Evolutionary conservation across 2,888 invertebrate species (phyloP), one percentile per base, ranked within the genome.

Genomic region (Noctua pronuba): DNA sequence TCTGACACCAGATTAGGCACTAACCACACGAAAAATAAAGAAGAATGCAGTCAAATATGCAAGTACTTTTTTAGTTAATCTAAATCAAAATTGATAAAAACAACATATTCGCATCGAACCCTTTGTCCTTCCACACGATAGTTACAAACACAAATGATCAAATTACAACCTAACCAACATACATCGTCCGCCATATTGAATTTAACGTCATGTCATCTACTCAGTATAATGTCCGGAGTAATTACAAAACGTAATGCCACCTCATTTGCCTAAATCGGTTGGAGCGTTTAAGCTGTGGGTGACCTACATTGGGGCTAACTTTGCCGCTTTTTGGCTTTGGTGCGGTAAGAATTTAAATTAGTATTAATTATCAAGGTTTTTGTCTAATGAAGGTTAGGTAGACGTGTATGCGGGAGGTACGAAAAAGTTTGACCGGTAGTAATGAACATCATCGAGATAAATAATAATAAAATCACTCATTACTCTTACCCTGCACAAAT

Each of bases 261-360:
- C 65, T 82, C 85, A 80, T 84, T 84, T 84, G 66, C 60, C 46
- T 80, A 74, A 80, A 73, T 82, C n/a, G 41, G 28, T 80, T 58
- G 49, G 13, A 71, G 62, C n/a, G 41, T 64, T 85, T 85, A 80
- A 82, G 67, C 70, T 71, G 24, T 71, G 66, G 13, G 73, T 62
- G 74, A 71, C 81, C 74, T 85, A 80, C n/a, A 71, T 80, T n/a
- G 41, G 6, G 46, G 18, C 66, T 46, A 73, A 70, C 52, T 80
- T 82, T 67, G 41, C 6, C 55, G 16, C 35, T 71, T 80, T 84
- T 62, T 73, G 35, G 60, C 55, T 66, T 28, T 13, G 1, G 4
- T 2, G 38, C n/a, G 31, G 28, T 60, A 66, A 55, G n/a, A 84
- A 84, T 84, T 31, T 79, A 60, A 84, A 84, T 72, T 65, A 72